phyloP scores from a whole-genome alignment of 2,888 invertebrate species.

The Neuroscelio doddi region DNA sequence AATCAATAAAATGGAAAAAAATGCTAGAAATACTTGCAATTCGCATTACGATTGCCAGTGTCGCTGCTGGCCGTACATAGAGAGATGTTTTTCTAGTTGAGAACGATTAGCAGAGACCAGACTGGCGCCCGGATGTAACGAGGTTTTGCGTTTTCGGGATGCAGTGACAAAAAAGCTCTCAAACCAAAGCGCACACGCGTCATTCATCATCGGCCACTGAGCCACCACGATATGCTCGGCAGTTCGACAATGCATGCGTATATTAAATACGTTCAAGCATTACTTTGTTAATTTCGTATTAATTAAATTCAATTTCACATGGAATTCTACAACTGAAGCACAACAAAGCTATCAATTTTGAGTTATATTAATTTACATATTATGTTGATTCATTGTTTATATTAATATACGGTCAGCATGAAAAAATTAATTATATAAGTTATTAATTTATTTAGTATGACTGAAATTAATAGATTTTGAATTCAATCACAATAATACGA shows the following conservation, averaged over 20 bases:
- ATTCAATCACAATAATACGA: too few relatives aligned
- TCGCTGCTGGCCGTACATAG: constrained; percentile 17
- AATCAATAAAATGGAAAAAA: neutral
- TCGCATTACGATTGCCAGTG: constrained; percentile 17
- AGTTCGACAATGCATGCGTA: constrained; percentile 28
- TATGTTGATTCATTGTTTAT: constrained; percentile 11
- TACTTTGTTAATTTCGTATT: constrained; percentile 31
- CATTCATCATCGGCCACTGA: constrained; percentile 40
- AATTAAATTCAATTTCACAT: constrained; percentile 28
- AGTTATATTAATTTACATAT: constrained; percentile 9
- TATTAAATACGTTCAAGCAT: constrained; percentile 20
- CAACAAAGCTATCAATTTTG: constrained; percentile 17
- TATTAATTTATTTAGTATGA: too few relatives aligned
- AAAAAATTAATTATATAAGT: too few relatives aligned
- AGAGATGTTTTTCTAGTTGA: constrained; percentile 29
- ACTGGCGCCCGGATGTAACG: constrained; percentile 37
- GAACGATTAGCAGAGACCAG: constrained; percentile 41
- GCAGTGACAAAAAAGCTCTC: constrained; percentile 29
- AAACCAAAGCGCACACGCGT: constrained; percentile 38
- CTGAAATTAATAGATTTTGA: too few relatives aligned
- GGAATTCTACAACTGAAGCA: constrained; percentile 10
- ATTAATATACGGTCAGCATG: too few relatives aligned
- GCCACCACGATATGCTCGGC: constrained; percentile 6
- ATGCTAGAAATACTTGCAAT: neutral
- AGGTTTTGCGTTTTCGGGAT: constrained; percentile 38